phyloP scores from a whole-genome alignment of 2,888 invertebrate genomes.

The Drosophila nr. perissopoda region DNA sequence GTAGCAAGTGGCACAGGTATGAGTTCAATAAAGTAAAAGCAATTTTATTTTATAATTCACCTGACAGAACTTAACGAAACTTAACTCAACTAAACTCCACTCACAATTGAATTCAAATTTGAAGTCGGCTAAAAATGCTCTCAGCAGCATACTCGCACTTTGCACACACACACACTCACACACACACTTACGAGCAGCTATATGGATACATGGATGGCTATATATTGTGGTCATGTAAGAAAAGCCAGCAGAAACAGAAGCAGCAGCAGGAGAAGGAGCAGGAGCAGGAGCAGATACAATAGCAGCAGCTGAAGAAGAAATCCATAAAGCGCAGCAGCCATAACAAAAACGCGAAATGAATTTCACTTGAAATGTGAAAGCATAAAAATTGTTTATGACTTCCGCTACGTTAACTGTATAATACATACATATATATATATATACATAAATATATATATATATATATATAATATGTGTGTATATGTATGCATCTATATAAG shows the following conservation, averaged over 20 bases:
- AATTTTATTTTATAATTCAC: slow-evolving; percentile 30
- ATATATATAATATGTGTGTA: background rate
- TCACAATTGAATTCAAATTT: slow-evolving; percentile 58
- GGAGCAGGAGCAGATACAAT: slow-evolving; percentile 29
- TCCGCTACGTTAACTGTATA: slow-evolving; percentile 65
- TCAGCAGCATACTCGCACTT: slow-evolving; percentile 33
- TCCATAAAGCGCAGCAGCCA: slow-evolving; percentile 77
- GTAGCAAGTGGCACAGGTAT: slow-evolving; percentile 19
- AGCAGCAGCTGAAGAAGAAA: slow-evolving; percentile 52
- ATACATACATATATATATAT: background rate
- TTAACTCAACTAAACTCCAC: background rate
- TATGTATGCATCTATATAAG: slow-evolving; percentile 3
- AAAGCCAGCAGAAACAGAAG: slow-evolving; percentile 27
- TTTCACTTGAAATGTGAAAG: slow-evolving; percentile 80
- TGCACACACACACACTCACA: slow-evolving; percentile 25
- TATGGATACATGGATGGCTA: slow-evolving; percentile 46
- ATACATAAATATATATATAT: too few relatives aligned
- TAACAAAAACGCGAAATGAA: slow-evolving; percentile 80
- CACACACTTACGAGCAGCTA: slow-evolving; percentile 35
- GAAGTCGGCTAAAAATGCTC: slow-evolving; percentile 31
- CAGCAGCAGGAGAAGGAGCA: slow-evolving; percentile 38
- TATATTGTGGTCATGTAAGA: slow-evolving; percentile 65
- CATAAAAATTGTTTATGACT: slow-evolving; percentile 80
- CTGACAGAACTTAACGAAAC: background rate
- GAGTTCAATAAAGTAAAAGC: slow-evolving; percentile 31